Base-by-base conservation (phyloP, 2,113 vertebrate species). In the Rhineura floridana region DNA sequence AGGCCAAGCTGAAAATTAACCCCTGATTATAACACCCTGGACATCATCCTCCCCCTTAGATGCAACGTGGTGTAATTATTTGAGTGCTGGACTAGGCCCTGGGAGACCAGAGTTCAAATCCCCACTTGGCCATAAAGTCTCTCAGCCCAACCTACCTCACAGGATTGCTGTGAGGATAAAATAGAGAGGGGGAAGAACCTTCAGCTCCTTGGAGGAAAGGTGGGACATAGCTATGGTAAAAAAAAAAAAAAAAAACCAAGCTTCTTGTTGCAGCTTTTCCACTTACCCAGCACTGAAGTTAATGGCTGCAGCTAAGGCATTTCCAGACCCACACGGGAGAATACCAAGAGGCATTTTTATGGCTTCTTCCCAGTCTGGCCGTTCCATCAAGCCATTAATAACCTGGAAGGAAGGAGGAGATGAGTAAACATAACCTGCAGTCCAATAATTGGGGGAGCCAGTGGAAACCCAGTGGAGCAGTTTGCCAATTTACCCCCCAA, bases 301-400 rank as follows among this genome's bases (percentile, higher is more conserved):
- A 88, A 99, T 89, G 0, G 98, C 97, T 70, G 97, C 98, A 39
- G 98, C 98, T 88, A 99, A 93, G 0, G 98, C 98, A 33, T 99
- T 99, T 84, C 98, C 98, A 0, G 98, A 99, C 65, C 98, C 98
- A 39, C 98, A 98, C 36, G 98, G 98, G 77, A 99, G 95, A 93
- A 98, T 96, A 63, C 98, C 98, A 30, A 99, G 94, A 0, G 98
- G 98, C 55, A 89, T 98, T 95, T 97, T 98, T 95, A 98, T 97
- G n/a, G 98, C 98, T 93, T 97, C 96, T 94, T 98, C 96, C 98
- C 98, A 99, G 89, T 99, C 98, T 0, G 98, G 94, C 62, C 98
- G 97, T 73, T 97, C 97, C 94, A 99, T 97, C 79, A 99, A 95
- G 33, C 98, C 98, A 30, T 99, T 99, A 81, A 98, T 96, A 55